A percentile compares a stretch with the other conserved stretches of the same genome.
Conservation (phyloP, 2,888 invertebrate genomes). For the Biston stratarius region DNA sequence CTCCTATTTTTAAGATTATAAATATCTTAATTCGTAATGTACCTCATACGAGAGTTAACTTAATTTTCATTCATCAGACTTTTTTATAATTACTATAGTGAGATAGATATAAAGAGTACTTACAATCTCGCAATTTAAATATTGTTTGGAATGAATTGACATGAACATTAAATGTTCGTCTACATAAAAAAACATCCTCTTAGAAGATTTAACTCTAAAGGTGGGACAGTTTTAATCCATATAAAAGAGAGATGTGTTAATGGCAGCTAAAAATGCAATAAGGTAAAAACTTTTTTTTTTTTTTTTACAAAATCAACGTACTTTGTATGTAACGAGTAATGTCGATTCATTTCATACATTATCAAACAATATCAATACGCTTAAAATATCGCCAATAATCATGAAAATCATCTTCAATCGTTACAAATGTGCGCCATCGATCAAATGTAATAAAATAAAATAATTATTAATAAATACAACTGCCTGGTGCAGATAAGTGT, state of each 20-base stretch:
- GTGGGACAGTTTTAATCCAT: too few relatives aligned
- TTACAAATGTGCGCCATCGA: conserved; percentile 47
- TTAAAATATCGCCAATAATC: conserved; percentile 46
- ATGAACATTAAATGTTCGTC: background rate
- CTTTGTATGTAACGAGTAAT: background rate
- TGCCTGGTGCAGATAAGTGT: conserved; percentile 57
- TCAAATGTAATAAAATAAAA: conserved; percentile 50
- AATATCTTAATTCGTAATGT: conserved; percentile 38
- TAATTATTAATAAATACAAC: conserved; percentile 38
- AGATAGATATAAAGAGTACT: conserved; percentile 35
- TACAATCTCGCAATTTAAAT: conserved; percentile 31
- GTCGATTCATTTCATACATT: conserved; percentile 32
- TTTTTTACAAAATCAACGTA: too few relatives aligned
- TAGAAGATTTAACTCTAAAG: too few relatives aligned
- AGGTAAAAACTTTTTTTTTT: background rate
- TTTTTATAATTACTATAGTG: conserved; percentile 35
- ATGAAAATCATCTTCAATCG: conserved; percentile 37
- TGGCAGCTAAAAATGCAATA: background rate
- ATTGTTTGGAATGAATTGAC: conserved; percentile 31
- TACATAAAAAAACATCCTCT: background rate
- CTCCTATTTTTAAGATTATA: conserved; percentile 37
- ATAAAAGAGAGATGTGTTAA: too few relatives aligned
- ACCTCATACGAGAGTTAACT: conserved; percentile 45
- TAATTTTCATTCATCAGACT: conserved; percentile 31
- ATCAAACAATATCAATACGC: conserved; percentile 42